Evolutionary conservation across 2,797 vertebrate species (phyloP).

Genomic region (Squalus acanthias): DNA sequence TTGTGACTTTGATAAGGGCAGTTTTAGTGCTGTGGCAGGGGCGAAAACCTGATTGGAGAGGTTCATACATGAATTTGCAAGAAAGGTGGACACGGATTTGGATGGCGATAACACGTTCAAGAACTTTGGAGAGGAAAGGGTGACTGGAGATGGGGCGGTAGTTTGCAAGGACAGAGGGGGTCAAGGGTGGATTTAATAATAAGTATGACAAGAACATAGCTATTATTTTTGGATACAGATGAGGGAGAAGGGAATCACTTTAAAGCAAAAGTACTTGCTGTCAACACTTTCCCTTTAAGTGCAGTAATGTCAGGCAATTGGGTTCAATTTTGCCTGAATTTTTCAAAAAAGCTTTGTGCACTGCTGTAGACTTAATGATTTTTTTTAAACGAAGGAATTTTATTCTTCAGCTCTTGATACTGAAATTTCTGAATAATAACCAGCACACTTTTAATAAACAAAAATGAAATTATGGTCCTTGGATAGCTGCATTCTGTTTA

Average conservation of each 20-base stretch:
- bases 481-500: slow-evolving; percentile 63
- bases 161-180: neutral
- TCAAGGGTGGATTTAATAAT: neutral
- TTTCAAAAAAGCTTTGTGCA: neutral
- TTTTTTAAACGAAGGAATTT: neutral
- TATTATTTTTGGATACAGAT: neutral
- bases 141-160: neutral
- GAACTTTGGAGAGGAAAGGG: neutral
- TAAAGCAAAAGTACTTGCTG: neutral
- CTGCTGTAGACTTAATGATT: neutral
- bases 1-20: no score
- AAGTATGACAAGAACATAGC: neutral
- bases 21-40: neutral
- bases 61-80: no score
- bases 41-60: neutral
- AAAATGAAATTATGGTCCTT: slow-evolving; percentile 63
- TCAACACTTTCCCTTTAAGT: neutral
- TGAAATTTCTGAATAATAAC: slow-evolving; percentile 35
- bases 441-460: slow-evolving; percentile 60
- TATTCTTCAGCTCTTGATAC: neutral
- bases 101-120: neutral
- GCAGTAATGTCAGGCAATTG: neutral
- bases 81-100: neutral
- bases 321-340: slow-evolving; percentile 12
- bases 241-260: neutral